These are phyloP conservation scores for Exephanes ischioxanthus DNA, from an alignment of 2,888 invertebrate genomes.

Conservation along the genomic window DNA sequence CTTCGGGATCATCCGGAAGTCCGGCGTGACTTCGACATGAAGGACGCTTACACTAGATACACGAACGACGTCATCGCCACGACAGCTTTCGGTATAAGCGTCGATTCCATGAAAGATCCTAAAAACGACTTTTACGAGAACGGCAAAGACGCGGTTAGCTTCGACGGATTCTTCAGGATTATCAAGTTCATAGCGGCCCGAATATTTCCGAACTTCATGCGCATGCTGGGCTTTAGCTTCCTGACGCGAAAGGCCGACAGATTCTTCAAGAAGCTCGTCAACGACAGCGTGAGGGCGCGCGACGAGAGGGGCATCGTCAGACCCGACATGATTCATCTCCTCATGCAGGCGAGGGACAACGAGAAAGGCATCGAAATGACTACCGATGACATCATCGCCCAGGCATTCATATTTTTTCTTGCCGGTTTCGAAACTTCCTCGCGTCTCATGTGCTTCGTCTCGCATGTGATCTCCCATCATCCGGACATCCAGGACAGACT, in stretches of 20 bases:
- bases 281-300: conserved; percentile 83
- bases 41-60: too few relatives aligned
- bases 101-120: conserved; percentile 86
- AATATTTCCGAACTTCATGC: conserved; percentile 57
- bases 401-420: too few relatives aligned
- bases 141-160: conserved; percentile 74
- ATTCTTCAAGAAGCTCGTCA: conserved; percentile 72
- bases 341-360: conserved; percentile 60
- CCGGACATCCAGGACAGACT: conserved; percentile 84
- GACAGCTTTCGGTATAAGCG: conserved; percentile 77
- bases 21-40: conserved; percentile 41
- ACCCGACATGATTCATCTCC: too few relatives aligned
- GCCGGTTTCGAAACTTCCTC: conserved; percentile 65
- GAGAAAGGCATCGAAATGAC: conserved; percentile 50
- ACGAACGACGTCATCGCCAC: too few relatives aligned
- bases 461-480: conserved; percentile 77
- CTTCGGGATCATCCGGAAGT: conserved; percentile 73
- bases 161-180: conserved; percentile 53
- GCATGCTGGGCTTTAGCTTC: conserved; percentile 51
- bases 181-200: conserved; percentile 29
- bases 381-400: conserved; percentile 22
- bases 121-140: conserved; percentile 86
- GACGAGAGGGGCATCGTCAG: conserved; percentile 38
- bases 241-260: conserved; percentile 45
- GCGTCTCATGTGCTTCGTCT: conserved; percentile 70